These are phyloP conservation scores for Scortum barcoo DNA, from an alignment of 2,113 vertebrate species.

Conservation along the genomic window DNA sequence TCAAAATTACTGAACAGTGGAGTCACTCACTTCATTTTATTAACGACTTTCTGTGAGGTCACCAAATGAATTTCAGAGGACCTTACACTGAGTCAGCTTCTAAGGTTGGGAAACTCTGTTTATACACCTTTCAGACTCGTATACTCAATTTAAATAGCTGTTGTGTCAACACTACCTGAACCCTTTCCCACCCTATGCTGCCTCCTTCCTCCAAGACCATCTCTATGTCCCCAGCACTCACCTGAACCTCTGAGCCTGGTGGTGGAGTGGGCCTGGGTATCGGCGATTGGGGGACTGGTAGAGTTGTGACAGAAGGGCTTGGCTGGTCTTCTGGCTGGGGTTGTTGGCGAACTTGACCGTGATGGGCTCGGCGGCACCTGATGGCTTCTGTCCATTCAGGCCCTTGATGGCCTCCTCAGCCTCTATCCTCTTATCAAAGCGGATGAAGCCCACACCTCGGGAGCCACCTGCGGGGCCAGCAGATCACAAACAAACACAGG, in stretches of 20 bases:
- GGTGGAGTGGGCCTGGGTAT: conserved; percentile 98
- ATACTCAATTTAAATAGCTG: neutral
- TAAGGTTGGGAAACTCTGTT: conserved; percentile 32
- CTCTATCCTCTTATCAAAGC: conserved; percentile 99
- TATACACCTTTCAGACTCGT: neutral
- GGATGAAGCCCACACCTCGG: conserved; percentile 99
- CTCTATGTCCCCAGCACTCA: conserved; percentile 81
- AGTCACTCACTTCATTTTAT: neutral
- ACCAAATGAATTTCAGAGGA: neutral
- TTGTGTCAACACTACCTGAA: neutral
- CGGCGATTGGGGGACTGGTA: conserved; percentile 99
- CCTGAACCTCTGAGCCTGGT: conserved; percentile 99
- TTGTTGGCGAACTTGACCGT: conserved; percentile 99
- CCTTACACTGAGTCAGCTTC: neutral
- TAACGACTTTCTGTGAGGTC: neutral
- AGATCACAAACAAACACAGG: conserved; percentile 83
- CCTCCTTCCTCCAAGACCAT: neutral
- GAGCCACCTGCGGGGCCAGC: conserved; percentile 94
- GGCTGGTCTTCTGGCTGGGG: conserved; percentile 99
- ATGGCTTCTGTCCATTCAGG: conserved; percentile 99
- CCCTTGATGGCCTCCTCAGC: conserved; percentile 99
- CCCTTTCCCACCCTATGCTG: neutral
- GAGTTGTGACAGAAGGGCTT: conserved; percentile 98
- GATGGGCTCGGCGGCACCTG: conserved; percentile 98
- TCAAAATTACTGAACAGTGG: conserved; percentile 3